Percentiles rank a stretch among this genome's conserved stretches.
phyloP scores from a whole-genome alignment of 2,113 vertebrate species.

The Psittacus erithacus region DNA sequence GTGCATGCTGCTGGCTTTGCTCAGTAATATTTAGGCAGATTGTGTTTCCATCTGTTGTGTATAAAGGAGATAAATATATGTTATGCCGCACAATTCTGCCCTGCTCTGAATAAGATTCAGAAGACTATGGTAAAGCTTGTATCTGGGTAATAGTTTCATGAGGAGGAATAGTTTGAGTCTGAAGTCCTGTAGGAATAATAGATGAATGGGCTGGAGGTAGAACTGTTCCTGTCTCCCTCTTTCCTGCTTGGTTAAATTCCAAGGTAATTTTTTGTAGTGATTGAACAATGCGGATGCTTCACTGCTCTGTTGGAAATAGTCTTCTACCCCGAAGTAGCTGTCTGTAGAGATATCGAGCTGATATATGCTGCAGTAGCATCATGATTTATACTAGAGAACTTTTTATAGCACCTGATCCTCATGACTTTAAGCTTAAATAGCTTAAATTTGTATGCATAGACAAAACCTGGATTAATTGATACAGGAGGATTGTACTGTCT shows the following conservation, averaged over 20 bases:
- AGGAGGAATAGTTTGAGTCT: neutral
- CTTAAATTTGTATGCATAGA: neutral
- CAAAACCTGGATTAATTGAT: neutral
- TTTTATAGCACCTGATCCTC: neutral
- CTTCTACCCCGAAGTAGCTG: neutral
- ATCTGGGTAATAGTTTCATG: neutral
- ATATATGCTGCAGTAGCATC: neutral
- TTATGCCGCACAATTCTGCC: neutral
- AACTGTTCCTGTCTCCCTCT: neutral
- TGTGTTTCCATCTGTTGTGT: neutral
- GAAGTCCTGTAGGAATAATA: neutral
- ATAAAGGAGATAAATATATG: neutral
- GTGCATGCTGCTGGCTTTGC: neutral
- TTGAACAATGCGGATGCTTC: neutral
- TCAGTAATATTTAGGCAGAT: neutral
- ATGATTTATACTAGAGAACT: neutral
- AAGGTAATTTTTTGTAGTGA: neutral
- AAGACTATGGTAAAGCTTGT: neutral
- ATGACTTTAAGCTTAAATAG: neutral
- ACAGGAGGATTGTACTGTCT: neutral
- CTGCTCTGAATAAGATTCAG: neutral
- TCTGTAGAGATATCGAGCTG: neutral
- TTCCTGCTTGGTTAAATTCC: neutral
- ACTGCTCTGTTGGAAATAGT: neutral
- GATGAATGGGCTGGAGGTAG: neutral